phyloP scores from a whole-genome alignment of 2,797 vertebrate species.

The Tolypeutes matacus region DNA sequence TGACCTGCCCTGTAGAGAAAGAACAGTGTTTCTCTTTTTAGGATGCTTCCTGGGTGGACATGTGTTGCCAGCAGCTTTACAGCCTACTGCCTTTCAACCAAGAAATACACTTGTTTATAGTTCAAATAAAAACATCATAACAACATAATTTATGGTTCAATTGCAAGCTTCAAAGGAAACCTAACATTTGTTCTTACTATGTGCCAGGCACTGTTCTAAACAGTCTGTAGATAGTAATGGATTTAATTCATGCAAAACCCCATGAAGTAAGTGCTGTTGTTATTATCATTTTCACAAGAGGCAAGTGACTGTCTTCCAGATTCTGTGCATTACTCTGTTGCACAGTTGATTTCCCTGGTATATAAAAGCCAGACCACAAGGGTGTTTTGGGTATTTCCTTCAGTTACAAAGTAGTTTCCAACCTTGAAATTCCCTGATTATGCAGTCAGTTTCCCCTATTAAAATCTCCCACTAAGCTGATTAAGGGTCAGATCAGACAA shows the following conservation, averaged over 20 bases:
- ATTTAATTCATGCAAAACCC: not conserved
- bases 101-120: slow-evolving; percentile 16
- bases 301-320: not conserved
- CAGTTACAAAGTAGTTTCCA: not conserved
- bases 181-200: not conserved
- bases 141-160: not conserved
- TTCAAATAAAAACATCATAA: not conserved
- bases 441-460: not conserved
- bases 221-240: not conserved
- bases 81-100: not conserved
- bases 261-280: not conserved
- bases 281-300: not conserved
- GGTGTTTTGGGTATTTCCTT: not conserved
- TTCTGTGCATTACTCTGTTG: not conserved
- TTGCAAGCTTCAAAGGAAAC: not conserved
- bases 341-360: not conserved
- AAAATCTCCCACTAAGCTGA: not conserved
- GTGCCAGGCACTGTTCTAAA: not conserved
- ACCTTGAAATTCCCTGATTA: not conserved
- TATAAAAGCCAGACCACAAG: not conserved
- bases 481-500: not conserved
- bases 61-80: not conserved
- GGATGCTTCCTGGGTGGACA: not conserved
- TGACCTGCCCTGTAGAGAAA: not conserved
- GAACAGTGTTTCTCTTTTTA: not conserved